Base-by-base conservation (phyloP, 2,113 vertebrate genomes). In the Paralichthys olivaceus region DNA sequence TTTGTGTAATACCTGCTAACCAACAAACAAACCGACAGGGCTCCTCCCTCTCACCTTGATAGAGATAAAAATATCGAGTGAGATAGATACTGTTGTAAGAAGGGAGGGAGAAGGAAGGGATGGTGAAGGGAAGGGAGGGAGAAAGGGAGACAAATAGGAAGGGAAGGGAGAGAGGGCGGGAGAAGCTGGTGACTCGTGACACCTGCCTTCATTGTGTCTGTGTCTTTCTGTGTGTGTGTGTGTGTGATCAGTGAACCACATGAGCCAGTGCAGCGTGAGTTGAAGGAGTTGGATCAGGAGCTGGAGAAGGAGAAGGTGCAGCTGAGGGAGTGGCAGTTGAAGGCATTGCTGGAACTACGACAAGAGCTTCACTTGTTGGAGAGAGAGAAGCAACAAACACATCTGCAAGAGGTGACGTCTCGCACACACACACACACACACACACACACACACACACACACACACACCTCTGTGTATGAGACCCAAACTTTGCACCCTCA, bases 241-340 rank as follows among this genome's bases (percentile, higher is more conserved):
- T 58, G 11, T 68, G 4, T 20, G 19, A 4, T 28, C 85, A 94
- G 93, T 45, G 92, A 93, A 66, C 64, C 91, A 7, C 75, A 71
- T 13, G 90, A 92, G 22, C 64, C 67, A 9, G 72, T 81, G 58
- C 83, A 89, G 71, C 78, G 17, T 2, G 88, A 94, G 75, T 76
- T 94, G 72, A 83, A 62, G 0, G 90, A 80, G 0, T 66, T 95
- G 81, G 93, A 94, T 3, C 82, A 85, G 4, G 95, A 95, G 70
- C 75, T 79, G 0, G 84, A 93, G 59, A 87, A 87, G 57, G 90
- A 90, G 80, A 91, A 77, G 2, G 79, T 89, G 19, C 92, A 94
- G 69, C 85, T 96, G 43, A 93, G 92, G 76, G 94, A 95, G 15
- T 84, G 90, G 83, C 95, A 97, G 73, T 86, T 96, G 89, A 82